phyloP scores from a whole-genome alignment of 2,888 invertebrate species.

The Meganola albula region DNA sequence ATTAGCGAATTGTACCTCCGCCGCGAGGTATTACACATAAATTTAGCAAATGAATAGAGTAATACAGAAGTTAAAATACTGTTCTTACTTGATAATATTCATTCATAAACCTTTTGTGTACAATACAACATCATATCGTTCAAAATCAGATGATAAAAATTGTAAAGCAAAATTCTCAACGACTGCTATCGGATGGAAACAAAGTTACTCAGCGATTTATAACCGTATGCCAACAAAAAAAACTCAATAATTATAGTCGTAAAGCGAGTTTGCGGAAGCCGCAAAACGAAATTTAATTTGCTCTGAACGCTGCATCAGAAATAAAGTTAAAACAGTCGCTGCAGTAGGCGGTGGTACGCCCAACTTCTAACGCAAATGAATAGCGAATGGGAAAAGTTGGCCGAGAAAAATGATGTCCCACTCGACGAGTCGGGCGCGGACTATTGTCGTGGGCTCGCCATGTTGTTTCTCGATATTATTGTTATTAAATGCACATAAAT shows the following conservation, averaged over 20 bases:
- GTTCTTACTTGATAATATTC: constrained; percentile 18
- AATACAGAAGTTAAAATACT: constrained; percentile 22
- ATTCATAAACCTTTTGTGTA: constrained; percentile 3
- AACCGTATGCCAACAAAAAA: constrained; percentile 42
- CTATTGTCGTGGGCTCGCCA: constrained; percentile 52
- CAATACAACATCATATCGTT: constrained; percentile 10
- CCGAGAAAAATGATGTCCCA: constrained; percentile 75
- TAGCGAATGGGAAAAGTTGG: constrained; percentile 77
- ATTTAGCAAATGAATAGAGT: constrained; percentile 35
- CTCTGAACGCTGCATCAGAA: constrained; percentile 77
- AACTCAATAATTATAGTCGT: constrained; percentile 66
- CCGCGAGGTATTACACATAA: constrained; percentile 40
- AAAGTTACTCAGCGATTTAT: constrained; percentile 56
- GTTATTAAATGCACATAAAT: constrained; percentile 60
- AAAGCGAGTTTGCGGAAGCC: constrained; percentile 73
- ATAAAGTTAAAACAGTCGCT: constrained; percentile 77
- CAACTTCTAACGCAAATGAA: constrained; percentile 78
- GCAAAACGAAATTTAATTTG: constrained; percentile 78
- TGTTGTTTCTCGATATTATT: constrained; percentile 60
- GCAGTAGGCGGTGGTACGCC: constrained; percentile 67
- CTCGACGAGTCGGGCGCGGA: constrained; percentile 46
- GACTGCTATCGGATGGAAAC: constrained; percentile 37
- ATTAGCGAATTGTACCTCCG: constrained; percentile 48
- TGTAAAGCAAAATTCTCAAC: constrained; percentile 22
- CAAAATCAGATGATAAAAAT: constrained; percentile 25